phyloP scores from a whole-genome alignment of 92 coral and sea anemone genomes.

The Zoanthus solanderi region DNA sequence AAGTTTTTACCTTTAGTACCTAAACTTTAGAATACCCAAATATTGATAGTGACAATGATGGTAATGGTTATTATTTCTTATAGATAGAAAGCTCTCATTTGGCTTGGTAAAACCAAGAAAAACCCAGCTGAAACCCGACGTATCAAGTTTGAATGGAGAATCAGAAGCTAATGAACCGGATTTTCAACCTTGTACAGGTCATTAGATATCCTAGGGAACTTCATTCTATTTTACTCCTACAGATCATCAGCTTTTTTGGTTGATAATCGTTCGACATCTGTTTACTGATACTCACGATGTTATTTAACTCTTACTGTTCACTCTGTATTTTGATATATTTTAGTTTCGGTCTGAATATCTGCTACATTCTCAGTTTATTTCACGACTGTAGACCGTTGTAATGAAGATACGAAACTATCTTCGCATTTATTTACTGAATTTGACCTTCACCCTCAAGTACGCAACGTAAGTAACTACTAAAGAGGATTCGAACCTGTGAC shows the following conservation, averaged over 20 bases:
- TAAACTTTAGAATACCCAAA: not conserved
- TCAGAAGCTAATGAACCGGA: not conserved
- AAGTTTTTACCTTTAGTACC: not conserved
- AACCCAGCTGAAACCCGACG: conserved; percentile 28
- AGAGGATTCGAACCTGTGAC: no score
- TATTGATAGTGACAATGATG: not conserved
- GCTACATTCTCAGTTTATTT: no score
- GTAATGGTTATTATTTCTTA: not conserved
- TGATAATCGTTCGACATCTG: not conserved
- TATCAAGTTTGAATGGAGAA: conserved; percentile 6
- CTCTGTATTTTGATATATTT: no score
- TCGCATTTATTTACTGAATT: no score
- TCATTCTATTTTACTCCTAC: not conserved
- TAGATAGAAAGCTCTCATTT: conserved; percentile 4
- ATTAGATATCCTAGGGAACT: no score
- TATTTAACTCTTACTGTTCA: no score
- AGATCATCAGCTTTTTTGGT: not conserved
- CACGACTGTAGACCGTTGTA: no score
- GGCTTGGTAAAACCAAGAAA: conserved; percentile 16
- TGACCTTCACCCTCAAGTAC: no score
- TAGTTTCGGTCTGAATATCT: no score
- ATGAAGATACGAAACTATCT: no score
- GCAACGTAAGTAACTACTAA: no score
- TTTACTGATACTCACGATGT: no score
- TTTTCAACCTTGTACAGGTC: not conserved